These are phyloP conservation scores for Microtus ochrogaster DNA, from an alignment of 2,113 vertebrate species.

Conservation along the genomic window DNA sequence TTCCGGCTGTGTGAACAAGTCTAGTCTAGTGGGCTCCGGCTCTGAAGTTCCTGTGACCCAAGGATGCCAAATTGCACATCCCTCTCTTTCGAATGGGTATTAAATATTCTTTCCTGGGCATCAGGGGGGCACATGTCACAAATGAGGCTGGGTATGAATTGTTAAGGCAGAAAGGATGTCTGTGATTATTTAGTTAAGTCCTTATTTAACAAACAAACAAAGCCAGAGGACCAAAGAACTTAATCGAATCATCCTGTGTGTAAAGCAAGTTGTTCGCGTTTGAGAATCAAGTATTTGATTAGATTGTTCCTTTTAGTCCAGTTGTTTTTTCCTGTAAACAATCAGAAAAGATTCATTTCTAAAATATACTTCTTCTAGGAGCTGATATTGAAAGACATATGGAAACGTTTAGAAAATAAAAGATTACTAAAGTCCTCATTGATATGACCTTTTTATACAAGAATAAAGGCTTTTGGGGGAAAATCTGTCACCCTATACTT, in stretches of 20 bases:
- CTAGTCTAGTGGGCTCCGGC: not conserved
- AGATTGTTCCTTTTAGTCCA: not conserved
- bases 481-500: not conserved
- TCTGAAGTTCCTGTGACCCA: not conserved
- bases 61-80: not conserved
- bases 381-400: not conserved
- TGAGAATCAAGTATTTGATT: not conserved
- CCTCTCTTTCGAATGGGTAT: not conserved
- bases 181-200: not conserved
- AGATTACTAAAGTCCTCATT: not conserved
- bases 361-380: not conserved
- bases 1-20: not conserved
- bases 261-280: not conserved
- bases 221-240: not conserved
- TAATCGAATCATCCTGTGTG: not conserved
- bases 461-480: not conserved
- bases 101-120: not conserved
- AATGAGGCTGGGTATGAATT: not conserved
- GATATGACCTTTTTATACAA: not conserved
- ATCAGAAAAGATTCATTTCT: not conserved
- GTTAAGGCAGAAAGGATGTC: not conserved
- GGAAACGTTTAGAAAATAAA: conserved; percentile 19
- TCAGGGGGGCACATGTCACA: not conserved
- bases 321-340: not conserved
- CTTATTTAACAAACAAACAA: not conserved